Evolutionary conservation across 2,888 invertebrate species (phyloP), one percentile per base, ranked within the genome.

Genomic region (Lomographa bimaculata): DNA sequence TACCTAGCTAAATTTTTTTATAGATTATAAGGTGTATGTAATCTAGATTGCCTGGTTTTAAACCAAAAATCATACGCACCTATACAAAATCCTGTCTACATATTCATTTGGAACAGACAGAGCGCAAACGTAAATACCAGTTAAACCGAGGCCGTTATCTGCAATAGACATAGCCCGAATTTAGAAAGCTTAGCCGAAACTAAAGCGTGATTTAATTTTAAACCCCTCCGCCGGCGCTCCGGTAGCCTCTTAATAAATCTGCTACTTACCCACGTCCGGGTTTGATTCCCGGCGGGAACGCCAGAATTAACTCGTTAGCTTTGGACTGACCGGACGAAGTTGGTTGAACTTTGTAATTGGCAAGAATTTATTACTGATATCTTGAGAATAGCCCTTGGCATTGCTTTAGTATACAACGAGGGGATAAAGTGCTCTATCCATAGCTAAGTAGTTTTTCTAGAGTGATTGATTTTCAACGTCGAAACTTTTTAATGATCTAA

Each of bases 221-320:
- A 79, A 77, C 64, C 77, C 66, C 60, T 48, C 55, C 64, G 33
- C 18, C 28, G 9, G 28, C 30, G 63, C 71, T 73, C 71, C 69
- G 71, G 72, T 72, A 77, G 73, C 77, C 85, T 79, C 78, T 82
- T 76, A 85, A 87, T 86, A 87, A 86, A 86, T 84, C 82, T 80
- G 74, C 72, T 77, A 72, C 78, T 82, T 82, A 77, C 60, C 68
- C 74, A 73, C 71, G 42, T 43, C 76, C 69, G 76, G 71, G 75
- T 85, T 85, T 78, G 80, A 79, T 66, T 84, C 85, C 82, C 86
- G 72, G 48, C 66, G 79, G 86, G 63, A 40, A 52, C 53, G 56
- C 66, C 53, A 63, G 69, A 71, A 82, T 85, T 82, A 82, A 79
- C 75, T 81, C 63, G 74, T 72, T 77, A 67, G 71, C 25, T 29